Base-by-base conservation (phyloP, 2,113 vertebrate species). In the Chunga burmeisteri region DNA sequence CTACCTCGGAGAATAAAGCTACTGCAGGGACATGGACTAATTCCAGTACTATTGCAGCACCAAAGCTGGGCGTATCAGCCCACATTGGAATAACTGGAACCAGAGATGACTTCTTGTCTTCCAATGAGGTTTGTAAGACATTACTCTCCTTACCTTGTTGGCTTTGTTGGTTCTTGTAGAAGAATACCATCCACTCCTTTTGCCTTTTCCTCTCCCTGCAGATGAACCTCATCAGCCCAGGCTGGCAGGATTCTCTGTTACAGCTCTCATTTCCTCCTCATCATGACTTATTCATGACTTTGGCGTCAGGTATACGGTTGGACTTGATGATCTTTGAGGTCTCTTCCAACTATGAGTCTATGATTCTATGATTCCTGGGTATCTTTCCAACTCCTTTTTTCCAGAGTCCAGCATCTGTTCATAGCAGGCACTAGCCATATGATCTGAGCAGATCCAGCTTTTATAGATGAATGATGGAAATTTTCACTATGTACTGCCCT, bases 341-440 rank as follows among this genome's bases (percentile, higher is more conserved):
- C 38, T 38, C 38, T 38, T 38, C 38, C 38, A 38, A 38, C 38
- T 38, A 38, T 38, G 38, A 38, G 7, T 38, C 38, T 38, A 38
- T 38, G 38, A 38, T 38, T 38, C 7, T 38, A 38, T 38, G 38
- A 38, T 38, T 80, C 85, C 61, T 81, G 65, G 38, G 8, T 85
- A 17, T 21, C 38, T 68, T 88, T 94, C 73, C 68, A 91, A 16
- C 7, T 27, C 7, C 15, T 27, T 62, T 88, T 84, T 74, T 23
- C 50, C 85, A 80, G 62, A 82, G 65, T 62, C 75, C 85, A 90
- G 59, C 90, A 86, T 70, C 92, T 96, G 74, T 49, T 75, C 62
- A 32, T 27, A 49, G 67, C 62, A 75, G 44, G 40, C 78, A 81
- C 44, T 52, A 93, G 83, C 34, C 79, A 80, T 59, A 74, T 53